Base-by-base conservation (phyloP, 2,888 invertebrate species). In the Sylvicola cinctus region DNA sequence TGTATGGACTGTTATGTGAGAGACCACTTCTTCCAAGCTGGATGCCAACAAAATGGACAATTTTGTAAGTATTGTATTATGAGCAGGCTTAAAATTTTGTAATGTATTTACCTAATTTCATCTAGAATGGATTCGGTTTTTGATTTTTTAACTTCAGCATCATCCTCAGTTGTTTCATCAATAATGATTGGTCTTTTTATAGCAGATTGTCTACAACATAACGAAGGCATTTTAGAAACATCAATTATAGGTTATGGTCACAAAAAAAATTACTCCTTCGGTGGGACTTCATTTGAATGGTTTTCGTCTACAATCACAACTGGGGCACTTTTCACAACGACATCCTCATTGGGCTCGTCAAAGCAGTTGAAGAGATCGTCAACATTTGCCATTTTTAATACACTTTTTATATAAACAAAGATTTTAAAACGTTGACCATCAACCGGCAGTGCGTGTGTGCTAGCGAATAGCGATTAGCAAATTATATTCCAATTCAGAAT, bases 1-100 rank as follows among this genome's bases (percentile, higher is more conserved):
- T 3, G 77, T 77, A 52, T 91, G 88, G 15, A 93, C 74, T 35
- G 78, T 71, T 42, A 93, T 85, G 35, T 88, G 69, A 8, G 84
- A 75, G 39, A 72, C 69, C 26, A 81, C 61, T 38, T 80, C 74
- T 31, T 80, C 76, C 42, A 80, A 59, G 47, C 80, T 83, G 48
- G 46, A 63, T 48, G 32, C 14, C 37, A 23, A 32, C 33, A 27
- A 28, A 35, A 27, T 14, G 15, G 29, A 28, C 12, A 36, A 17
- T 17, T 20, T 30, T 16, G 12, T 11, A 26, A 26, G 8, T 26
- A 8, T 11, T 26, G 5, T 6, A 4, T 4, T 16, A 34, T 11
- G n/a, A 11, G 11, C 29, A 8, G 25, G 14, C n/a, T 3, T 13
- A 26, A 32, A 27, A 15, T 31, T 23, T 23, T 35, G 32, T 25